phyloP scores from a whole-genome alignment of 2,797 vertebrate genomes.

The Hypotaenidia philippensis region DNA sequence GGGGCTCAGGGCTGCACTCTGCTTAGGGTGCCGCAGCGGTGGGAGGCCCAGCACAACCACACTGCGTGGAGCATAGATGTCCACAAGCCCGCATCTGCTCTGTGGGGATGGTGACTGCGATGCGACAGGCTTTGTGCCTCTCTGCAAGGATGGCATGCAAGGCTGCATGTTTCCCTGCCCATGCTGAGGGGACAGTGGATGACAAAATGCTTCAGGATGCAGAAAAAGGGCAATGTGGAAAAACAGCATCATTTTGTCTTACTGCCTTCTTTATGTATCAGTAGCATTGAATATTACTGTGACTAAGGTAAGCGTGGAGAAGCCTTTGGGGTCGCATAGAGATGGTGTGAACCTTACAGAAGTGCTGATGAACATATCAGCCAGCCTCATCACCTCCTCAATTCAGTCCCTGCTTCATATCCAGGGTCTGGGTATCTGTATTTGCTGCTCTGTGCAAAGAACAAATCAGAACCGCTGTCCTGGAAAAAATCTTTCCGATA shows the following conservation, averaged over 20 bases:
- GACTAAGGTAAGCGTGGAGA: not conserved
- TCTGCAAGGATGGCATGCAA: fast-evolving
- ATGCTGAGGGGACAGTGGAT: fast-evolving
- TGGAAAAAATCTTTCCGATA: constrained; percentile 6
- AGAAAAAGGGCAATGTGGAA: not conserved
- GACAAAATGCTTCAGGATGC: not conserved
- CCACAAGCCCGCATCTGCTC: not conserved
- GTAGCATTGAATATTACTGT: fast-evolving
- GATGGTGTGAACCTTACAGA: not conserved
- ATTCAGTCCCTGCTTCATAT: not conserved
- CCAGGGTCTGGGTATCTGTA: not conserved
- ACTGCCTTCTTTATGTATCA: not conserved
- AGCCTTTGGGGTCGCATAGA: not conserved
- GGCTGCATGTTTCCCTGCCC: not conserved
- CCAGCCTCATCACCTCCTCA: not conserved
- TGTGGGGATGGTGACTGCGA: fast-evolving
- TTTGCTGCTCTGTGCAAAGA: constrained; percentile 7
- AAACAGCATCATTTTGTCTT: not conserved
- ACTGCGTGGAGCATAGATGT: not conserved
- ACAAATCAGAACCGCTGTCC: constrained; percentile 25
- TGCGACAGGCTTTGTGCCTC: fast-evolving
- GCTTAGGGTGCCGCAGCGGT: not conserved
- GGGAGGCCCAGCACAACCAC: fast-evolving
- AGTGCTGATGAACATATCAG: not conserved
- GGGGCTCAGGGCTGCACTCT: not conserved